Percentiles rank a stretch among this genome's conserved stretches.
phyloP scores from a whole-genome alignment of 2,797 vertebrate species.

The Sebastes iracundus region DNA sequence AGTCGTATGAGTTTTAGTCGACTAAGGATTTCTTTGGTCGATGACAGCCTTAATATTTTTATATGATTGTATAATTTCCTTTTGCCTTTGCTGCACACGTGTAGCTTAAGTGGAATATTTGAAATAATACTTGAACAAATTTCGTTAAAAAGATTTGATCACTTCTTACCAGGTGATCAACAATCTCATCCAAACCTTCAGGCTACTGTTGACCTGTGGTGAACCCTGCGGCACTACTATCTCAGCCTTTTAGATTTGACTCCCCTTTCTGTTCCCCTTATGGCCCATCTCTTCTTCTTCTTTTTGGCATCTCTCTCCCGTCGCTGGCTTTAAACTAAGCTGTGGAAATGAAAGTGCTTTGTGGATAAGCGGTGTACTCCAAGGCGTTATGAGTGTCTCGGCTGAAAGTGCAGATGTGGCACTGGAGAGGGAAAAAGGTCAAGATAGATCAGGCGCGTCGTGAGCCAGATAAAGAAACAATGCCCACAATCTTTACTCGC shows the following conservation, averaged over 20 bases:
- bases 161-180: slow-evolving; percentile 15
- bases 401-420: slow-evolving; percentile 54
- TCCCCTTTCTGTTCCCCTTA: slow-evolving; percentile 26
- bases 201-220: slow-evolving; percentile 27
- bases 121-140: background rate
- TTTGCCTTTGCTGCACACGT: background rate
- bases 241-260: slow-evolving; percentile 11
- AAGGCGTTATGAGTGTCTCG: slow-evolving; percentile 43
- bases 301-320: slow-evolving; percentile 19
- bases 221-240: slow-evolving; percentile 7
- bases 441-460: slow-evolving; percentile 10
- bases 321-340: slow-evolving; percentile 47
- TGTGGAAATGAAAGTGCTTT: slow-evolving; percentile 69
- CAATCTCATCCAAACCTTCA: slow-evolving; percentile 17
- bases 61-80: background rate
- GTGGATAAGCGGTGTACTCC: slow-evolving; percentile 35
- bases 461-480: background rate
- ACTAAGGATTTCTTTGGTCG: too few species aligned
- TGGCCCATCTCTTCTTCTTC: slow-evolving; percentile 24
- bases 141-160: slow-evolving; percentile 15
- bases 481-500: background rate
- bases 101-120: background rate
- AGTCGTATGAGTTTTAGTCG: too few species aligned
- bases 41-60: background rate
- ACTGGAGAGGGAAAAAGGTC: slow-evolving; percentile 37